Percentiles rank a stretch among this genome's conserved stretches.
These are phyloP conservation scores for Puffinus mauretanicus DNA, from an alignment of 2,113 vertebrate genomes.

Conservation along the genomic window DNA sequence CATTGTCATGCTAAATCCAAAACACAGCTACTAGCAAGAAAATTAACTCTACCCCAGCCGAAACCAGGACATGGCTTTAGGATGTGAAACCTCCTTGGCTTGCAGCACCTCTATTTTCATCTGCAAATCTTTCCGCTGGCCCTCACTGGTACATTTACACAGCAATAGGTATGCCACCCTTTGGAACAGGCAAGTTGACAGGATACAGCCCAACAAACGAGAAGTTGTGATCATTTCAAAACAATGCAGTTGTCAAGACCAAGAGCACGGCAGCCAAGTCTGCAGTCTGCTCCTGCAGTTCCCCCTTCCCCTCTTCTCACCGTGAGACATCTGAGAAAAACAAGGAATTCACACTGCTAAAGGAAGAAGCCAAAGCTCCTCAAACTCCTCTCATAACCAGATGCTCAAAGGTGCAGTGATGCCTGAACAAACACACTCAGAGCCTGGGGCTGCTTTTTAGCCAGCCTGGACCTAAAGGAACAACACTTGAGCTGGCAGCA, in stretches of 20 bases:
- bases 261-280: not conserved
- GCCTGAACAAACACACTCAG: not conserved
- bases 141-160: not conserved
- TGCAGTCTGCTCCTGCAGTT: not conserved
- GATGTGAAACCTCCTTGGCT: not conserved
- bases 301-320: not conserved
- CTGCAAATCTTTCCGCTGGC: not conserved
- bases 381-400: not conserved
- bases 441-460: not conserved
- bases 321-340: not conserved
- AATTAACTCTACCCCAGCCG: no score
- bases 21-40: no score
- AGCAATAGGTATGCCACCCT: not conserved
- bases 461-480: not conserved
- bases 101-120: not conserved
- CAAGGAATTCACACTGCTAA: not conserved
- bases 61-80: not conserved
- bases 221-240: not conserved
- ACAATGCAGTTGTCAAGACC: not conserved
- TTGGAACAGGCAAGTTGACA: not conserved
- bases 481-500: not conserved
- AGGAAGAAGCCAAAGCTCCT: not conserved
- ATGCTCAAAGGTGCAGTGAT: not conserved
- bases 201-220: not conserved
- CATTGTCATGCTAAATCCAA: no score